Evolutionary conservation across 2,888 invertebrate species (phyloP), one percentile per base, ranked within the genome.

Genomic region (Xanthia icteritia): DNA sequence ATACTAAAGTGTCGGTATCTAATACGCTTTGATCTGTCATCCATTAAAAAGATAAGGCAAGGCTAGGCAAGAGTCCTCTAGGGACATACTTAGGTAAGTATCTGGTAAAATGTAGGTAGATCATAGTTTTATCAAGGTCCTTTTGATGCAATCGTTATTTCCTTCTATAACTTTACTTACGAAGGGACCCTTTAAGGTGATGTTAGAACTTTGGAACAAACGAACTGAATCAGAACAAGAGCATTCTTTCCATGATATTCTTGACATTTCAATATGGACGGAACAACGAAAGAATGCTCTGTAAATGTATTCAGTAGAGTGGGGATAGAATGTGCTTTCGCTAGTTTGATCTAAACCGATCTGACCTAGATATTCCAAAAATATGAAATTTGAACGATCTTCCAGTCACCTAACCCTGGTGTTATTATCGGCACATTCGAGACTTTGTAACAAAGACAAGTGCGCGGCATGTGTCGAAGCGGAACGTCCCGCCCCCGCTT

Each of bases 391-490:
- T 20, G 23, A 67, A 48, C 15, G 27, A 9, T 42, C 27, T 39
- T 5, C 1, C 39, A 51, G 27, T n/a, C 23, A 15, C 27, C 56
- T 56, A 20, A 13, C 27, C 58, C 67, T 69, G 15, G 31, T 17
- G 9, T 23, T 48, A n/a, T 2, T 17, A 70, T 64, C 64, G 71
- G 56, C 65, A 69, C 48, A 48, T 45, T 58, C 27, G 13, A 56
- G 11, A 48, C 63, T 56, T 81, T 39, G 82, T 70, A 56, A 60
- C 73, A 77, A 69, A 60, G 82, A 64, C 83, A 74, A 73, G 63
- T 70, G 79, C 61, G n/a, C 31, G 13, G 79, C 83, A 82, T 87
- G 84, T 81, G 83, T 56, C 76, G 80, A 82, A 79, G 83, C 82
- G 79, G 65, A 73, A 67, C 77, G 79, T 75, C 54, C 78, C 87